phyloP scores from a whole-genome alignment of 2,888 invertebrate genomes.

The Formica aserva region DNA sequence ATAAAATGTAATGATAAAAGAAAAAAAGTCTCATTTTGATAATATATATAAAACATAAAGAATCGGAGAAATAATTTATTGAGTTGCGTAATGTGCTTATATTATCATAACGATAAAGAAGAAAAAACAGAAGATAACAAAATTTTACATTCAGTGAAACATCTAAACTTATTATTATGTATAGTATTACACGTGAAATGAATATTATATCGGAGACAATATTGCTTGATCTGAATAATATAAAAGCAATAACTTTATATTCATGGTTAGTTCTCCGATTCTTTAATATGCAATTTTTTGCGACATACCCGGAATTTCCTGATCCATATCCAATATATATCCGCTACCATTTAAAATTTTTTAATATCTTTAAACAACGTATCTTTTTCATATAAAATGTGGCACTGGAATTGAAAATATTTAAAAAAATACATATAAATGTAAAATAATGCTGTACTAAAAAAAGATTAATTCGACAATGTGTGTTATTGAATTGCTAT shows the following conservation, averaged over 20 bases:
- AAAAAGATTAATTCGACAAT: not conserved
- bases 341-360: not conserved
- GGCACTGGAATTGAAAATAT: not conserved
- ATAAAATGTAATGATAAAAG: not conserved
- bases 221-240: not conserved
- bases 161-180: not conserved
- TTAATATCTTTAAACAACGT: not conserved
- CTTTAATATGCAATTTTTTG: not conserved
- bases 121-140: not conserved
- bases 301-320: not conserved
- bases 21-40: not conserved
- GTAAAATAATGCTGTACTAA: not conserved
- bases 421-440: not conserved
- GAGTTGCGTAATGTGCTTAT: not conserved
- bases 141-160: not conserved
- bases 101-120: not conserved
- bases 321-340: not conserved
- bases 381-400: not conserved
- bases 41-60: slow-evolving; percentile 4
- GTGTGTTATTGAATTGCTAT: not conserved
- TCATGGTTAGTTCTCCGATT: not conserved
- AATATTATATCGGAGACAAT: not conserved
- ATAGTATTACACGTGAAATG: not conserved
- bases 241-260: not conserved
- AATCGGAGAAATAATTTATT: slow-evolving; percentile 57